Base-by-base conservation (phyloP, 1,140 invertebrate genomes). In the Caenorhabditis latens region DNA sequence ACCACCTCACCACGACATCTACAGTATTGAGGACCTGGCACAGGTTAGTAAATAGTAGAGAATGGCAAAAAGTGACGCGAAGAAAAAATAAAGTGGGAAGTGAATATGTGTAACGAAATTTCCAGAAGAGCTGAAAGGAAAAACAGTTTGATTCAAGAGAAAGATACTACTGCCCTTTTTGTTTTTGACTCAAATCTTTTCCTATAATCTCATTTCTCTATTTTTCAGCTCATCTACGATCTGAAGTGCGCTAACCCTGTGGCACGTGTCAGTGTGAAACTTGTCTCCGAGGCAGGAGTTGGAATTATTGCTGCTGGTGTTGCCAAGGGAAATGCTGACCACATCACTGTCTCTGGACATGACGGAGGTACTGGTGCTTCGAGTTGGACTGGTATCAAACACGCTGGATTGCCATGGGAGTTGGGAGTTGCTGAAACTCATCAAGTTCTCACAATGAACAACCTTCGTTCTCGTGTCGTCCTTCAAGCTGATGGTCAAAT, bases 1-100 rank as follows among this genome's bases (percentile, higher is more conserved):
- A 50, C 98, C 98, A 8, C 98, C 98, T 8, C 98, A 99, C 94
- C 98, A 99, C 93, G 98, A 99, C 92, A 99, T 99, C 93, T 99
- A 99, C 93, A 98, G 97, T 53, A 99, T 99, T 91, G 98, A 99
- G 94, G 98, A 99, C 94, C 94, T 99, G 90, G 97, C 98, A 1
- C 97, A 99, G 93, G 93, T 94, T 82, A 58, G 65, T 65, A 43
- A n/a, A 4, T 13, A 16, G 6, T 5, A 21, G n/a, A 13, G 4
- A n/a, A 11, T 32, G 2, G 32, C 13, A 82, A 24, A 82, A 46
- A 32, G 9, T 1, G 24, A 32, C 11, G 19, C 21, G 13, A 14
- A 21, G 50, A 53, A 53, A 53, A 53, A 53, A 53, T 14, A 11
- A 53, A 53, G 16, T 11, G 16, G 50, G 50, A 53, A 53, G 50